A percentile compares a stretch with the other conserved stretches of the same genome.
Conservation (phyloP, 2,113 vertebrate species). For the Plecturocebus donacophilus region DNA sequence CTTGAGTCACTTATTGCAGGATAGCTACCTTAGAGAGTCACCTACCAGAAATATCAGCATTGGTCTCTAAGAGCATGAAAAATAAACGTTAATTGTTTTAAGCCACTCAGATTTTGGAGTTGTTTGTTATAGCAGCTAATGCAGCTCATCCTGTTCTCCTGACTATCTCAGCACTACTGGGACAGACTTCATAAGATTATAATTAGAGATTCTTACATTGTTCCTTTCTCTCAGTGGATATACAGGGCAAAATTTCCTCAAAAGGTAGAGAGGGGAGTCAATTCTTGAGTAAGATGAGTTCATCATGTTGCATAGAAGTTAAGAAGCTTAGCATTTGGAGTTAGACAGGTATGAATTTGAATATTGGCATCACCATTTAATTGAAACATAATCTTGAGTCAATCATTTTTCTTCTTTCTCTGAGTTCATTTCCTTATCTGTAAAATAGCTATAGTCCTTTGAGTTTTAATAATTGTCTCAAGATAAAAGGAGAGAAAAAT, state of each 20-base stretch:
- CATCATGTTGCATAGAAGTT: background rate
- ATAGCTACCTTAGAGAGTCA: background rate
- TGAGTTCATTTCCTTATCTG: background rate
- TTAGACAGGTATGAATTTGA: background rate
- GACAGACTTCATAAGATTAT: background rate
- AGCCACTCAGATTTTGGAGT: background rate
- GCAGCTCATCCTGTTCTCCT: background rate
- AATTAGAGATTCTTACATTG: background rate
- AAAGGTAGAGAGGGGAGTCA: background rate
- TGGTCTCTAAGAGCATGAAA: background rate
- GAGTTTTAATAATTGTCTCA: background rate
- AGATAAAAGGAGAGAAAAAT: background rate
- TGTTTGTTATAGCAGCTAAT: background rate
- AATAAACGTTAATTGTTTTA: background rate
- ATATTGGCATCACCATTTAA: background rate
- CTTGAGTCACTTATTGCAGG: background rate
- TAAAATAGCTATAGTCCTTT: background rate
- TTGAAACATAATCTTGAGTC: background rate
- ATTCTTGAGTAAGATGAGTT: background rate
- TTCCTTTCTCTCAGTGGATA: background rate
- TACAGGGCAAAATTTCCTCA: background rate
- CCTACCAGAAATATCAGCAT: background rate
- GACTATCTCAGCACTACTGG: background rate
- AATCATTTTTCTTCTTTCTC: background rate
- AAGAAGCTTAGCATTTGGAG: background rate